phyloP scores from a whole-genome alignment of 2,888 invertebrate genomes.

The Ochlodes sylvanus region DNA sequence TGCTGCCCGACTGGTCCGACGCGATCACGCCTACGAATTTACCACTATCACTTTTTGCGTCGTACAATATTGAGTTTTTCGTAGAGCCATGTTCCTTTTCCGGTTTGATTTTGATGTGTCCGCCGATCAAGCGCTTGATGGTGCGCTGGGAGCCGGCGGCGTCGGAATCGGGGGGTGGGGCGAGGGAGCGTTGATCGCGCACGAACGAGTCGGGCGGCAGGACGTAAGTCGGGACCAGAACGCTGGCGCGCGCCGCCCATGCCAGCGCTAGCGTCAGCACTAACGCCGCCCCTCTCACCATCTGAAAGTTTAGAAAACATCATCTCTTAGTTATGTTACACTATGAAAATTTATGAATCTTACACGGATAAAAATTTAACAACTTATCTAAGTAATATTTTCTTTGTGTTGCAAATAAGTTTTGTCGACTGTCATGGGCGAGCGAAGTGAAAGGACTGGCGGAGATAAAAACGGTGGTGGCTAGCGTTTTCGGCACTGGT shows the following conservation, averaged over 20 bases:
- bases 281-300: constrained; percentile 84
- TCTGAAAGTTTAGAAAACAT: constrained; percentile 79
- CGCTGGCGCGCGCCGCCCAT: constrained; percentile 74
- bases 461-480: constrained; percentile 75
- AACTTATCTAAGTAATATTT: constrained; percentile 78
- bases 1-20: constrained; percentile 79
- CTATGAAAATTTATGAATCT: constrained; percentile 18
- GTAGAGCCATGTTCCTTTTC: constrained; percentile 72
- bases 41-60: constrained; percentile 70
- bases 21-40: constrained; percentile 72
- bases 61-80: constrained; percentile 72
- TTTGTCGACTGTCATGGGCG: constrained; percentile 70
- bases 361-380: constrained; percentile 46
- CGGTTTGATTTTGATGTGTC: constrained; percentile 85
- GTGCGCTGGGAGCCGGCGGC: constrained; percentile 80
- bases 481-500: constrained; percentile 73
- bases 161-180: constrained; percentile 60
- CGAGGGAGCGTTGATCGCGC: constrained; percentile 81
- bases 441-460: constrained; percentile 78
- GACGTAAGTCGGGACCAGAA: constrained; percentile 82
- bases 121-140: constrained; percentile 88
- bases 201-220: constrained; percentile 82
- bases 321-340: constrained; percentile 61
- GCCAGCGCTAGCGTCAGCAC: constrained; percentile 79
- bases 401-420: constrained; percentile 66